These are phyloP conservation scores for Acrossocheilus fasciatus DNA, from an alignment of 2,797 vertebrate genomes.

Conservation along the genomic window DNA sequence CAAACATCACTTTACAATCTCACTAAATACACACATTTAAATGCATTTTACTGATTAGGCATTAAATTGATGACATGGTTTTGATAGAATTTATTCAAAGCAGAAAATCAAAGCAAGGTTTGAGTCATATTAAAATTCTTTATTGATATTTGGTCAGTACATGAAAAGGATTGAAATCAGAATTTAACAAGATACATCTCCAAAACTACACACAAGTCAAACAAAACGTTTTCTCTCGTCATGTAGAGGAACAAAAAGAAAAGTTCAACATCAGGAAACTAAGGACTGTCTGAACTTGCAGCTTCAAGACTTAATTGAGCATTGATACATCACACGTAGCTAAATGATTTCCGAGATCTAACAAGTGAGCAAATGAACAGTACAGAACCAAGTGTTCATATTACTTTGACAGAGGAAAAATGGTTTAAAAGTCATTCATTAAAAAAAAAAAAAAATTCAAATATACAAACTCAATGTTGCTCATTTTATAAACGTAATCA, in stretches of 20 bases:
- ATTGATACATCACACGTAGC: slow-evolving; percentile 80
- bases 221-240: slow-evolving; percentile 85
- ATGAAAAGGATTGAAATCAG: slow-evolving; percentile 99
- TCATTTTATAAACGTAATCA: slow-evolving; percentile 49
- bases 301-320: slow-evolving; percentile 84
- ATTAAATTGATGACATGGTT: background rate
- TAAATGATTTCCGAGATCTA: slow-evolving; percentile 69
- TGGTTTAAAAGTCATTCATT: slow-evolving; percentile 84
- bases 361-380: slow-evolving; percentile 81
- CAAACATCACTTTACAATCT: background rate
- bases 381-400: slow-evolving; percentile 83
- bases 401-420: slow-evolving; percentile 69
- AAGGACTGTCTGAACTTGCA: slow-evolving; percentile 78
- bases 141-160: slow-evolving; percentile 99
- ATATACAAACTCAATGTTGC: slow-evolving; percentile 46
- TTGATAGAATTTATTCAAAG: background rate
- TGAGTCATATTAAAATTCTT: slow-evolving; percentile 95
- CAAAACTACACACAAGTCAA: slow-evolving; percentile 95
- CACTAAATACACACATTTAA: background rate
- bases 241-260: slow-evolving; percentile 80
- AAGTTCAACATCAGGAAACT: slow-evolving; percentile 89
- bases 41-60: background rate
- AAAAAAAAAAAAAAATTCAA: slow-evolving; percentile 19
- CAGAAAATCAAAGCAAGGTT: slow-evolving; percentile 22
- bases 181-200: slow-evolving; percentile 89